Conservation (phyloP, 2,797 vertebrate species). For the Takifugu rubripes region DNA sequence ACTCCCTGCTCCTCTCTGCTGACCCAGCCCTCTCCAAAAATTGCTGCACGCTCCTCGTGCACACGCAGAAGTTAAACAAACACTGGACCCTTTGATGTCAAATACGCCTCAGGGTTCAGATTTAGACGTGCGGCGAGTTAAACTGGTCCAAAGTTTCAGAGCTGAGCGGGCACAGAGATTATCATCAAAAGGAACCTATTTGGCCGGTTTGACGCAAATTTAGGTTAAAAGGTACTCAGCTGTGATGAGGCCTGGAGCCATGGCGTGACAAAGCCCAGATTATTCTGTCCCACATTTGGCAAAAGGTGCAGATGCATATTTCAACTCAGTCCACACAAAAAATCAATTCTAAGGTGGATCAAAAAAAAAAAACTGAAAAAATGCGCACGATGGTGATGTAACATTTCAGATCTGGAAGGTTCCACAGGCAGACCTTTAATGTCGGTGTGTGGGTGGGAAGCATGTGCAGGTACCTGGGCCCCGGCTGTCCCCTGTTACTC, state of each 20-base stretch:
- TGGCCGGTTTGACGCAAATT: conserved; percentile 27
- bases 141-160: not conserved
- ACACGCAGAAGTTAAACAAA: conserved; percentile 1
- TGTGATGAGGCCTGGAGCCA: conserved; percentile 25
- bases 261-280: conserved; percentile 29
- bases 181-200: not conserved
- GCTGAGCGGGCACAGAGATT: not conserved
- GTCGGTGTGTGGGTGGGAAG: not conserved
- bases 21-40: conserved; percentile 58
- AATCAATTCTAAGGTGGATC: too few species aligned
- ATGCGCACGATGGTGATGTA: too few species aligned
- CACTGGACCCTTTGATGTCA: conserved; percentile 1
- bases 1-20: conserved; percentile 30
- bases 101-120: not conserved
- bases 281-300: conserved; percentile 28
- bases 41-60: conserved; percentile 8
- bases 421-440: not conserved
- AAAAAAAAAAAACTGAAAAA: too few species aligned
- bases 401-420: too few species aligned
- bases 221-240: conserved; percentile 32
- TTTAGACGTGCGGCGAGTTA: not conserved
- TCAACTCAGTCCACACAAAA: not conserved
- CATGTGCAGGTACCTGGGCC: conserved; percentile 12
- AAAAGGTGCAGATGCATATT: conserved; percentile 1
- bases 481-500: conserved; percentile 3